A percentile compares a stretch with the other conserved stretches of the same genome.
phyloP scores from a whole-genome alignment of 2,797 vertebrate genomes.

The Acanthornis magna region DNA sequence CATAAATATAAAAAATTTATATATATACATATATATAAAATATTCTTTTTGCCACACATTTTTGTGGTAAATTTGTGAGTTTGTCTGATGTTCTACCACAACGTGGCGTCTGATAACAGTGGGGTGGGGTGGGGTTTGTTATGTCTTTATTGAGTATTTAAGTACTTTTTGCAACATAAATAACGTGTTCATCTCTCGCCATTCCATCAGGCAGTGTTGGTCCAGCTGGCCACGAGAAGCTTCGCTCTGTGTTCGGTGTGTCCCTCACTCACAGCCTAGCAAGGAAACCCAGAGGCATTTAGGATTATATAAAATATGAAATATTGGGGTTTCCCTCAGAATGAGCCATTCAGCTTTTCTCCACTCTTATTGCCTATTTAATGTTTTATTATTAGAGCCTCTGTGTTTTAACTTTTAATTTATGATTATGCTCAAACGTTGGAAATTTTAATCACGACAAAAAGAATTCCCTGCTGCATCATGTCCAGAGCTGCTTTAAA shows the following conservation, averaged over 20 bases:
- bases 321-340: constrained; percentile 62
- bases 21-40: constrained; percentile 82
- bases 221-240: constrained; percentile 68
- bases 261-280: constrained; percentile 49
- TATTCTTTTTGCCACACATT: constrained; percentile 85
- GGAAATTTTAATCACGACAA: constrained; percentile 68
- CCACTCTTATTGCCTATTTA: constrained; percentile 76
- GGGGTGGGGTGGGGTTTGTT: constrained; percentile 72
- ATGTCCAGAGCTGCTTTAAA: constrained; percentile 73
- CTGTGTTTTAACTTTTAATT: constrained; percentile 79
- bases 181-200: constrained; percentile 75
- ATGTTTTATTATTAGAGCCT: constrained; percentile 75
- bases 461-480: constrained; percentile 66
- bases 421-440: constrained; percentile 74
- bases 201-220: constrained; percentile 74
- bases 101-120: constrained; percentile 78
- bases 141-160: constrained; percentile 80
- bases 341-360: constrained; percentile 77
- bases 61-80: constrained; percentile 84
- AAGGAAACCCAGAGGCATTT: constrained; percentile 52
- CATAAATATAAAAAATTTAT: constrained; percentile 81
- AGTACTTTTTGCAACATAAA: constrained; percentile 75
- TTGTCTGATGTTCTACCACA: constrained; percentile 82
- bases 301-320: neutral
- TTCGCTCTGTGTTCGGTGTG: constrained; percentile 53